Evolutionary conservation across 2,888 invertebrate genomes (phyloP).

Genomic region (Sphecodes monilicornis): DNA sequence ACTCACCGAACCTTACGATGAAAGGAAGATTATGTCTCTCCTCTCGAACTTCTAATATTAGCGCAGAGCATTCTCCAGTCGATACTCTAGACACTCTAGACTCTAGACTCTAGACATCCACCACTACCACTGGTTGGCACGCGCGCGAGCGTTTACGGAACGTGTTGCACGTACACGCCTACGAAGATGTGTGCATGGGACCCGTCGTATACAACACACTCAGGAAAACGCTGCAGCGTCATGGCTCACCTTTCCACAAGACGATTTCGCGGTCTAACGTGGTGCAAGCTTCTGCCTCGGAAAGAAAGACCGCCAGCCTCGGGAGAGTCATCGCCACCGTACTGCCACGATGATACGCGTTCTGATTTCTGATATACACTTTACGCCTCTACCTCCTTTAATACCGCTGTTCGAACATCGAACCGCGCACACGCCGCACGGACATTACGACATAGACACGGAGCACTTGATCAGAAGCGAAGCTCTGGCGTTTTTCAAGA

Average conservation of each 20-base stretch:
- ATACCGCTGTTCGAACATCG: conserved; percentile 54
- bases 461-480: neutral
- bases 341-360: conserved; percentile 58
- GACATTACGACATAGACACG: conserved; percentile 63
- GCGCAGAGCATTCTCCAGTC: conserved; percentile 61
- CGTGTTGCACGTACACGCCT: conserved; percentile 24
- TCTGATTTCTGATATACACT: conserved; percentile 58
- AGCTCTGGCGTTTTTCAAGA: neutral
- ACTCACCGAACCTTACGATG: conserved; percentile 52
- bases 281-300: conserved; percentile 26
- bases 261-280: conserved; percentile 20
- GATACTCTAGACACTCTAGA: conserved; percentile 67
- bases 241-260: conserved; percentile 55
- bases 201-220: conserved; percentile 24
- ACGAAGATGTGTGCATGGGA: conserved; percentile 30
- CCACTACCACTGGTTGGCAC: conserved; percentile 44
- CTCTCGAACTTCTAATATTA: conserved; percentile 75
- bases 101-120: conserved; percentile 55
- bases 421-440: conserved; percentile 74
- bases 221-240: conserved; percentile 14
- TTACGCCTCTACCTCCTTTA: conserved; percentile 37
- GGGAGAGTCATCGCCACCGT: conserved; percentile 59
- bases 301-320: conserved; percentile 29
- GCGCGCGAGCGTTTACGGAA: conserved; percentile 27
- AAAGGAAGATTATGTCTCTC: conserved; percentile 35